These are phyloP conservation scores for Julus scandinavius DNA, from an alignment of 2,888 invertebrate genomes.

Conservation along the genomic window DNA sequence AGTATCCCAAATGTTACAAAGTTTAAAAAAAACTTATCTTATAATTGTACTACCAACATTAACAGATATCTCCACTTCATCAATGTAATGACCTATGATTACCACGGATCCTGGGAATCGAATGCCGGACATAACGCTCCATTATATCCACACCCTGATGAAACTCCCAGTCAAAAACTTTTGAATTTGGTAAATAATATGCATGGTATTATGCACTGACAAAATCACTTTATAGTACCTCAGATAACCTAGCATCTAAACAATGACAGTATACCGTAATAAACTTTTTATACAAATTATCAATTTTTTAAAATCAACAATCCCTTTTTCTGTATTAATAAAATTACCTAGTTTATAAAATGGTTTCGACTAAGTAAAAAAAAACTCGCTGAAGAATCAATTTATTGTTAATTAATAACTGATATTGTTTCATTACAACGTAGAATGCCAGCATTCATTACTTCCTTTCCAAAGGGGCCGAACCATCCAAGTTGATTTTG, in stretches of 20 bases:
- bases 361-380: no score
- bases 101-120: constrained; percentile 63
- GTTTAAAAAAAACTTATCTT: no score
- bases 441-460: constrained; percentile 4
- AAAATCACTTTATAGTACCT: no score
- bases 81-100: constrained; percentile 64
- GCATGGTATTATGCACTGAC: no score
- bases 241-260: no score
- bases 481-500: constrained; percentile 37
- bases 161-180: constrained; percentile 52
- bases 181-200: background rate
- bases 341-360: no score
- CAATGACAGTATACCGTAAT: no score
- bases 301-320: no score
- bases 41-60: background rate
- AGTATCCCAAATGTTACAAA: background rate
- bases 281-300: no score
- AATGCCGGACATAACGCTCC: constrained; percentile 63
- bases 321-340: no score
- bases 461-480: constrained; percentile 28
- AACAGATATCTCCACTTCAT: constrained; percentile 63
- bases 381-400: background rate
- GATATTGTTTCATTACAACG: background rate
- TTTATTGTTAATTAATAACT: background rate
- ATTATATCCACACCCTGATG: constrained; percentile 61